phyloP scores from a whole-genome alignment of 2,797 vertebrate genomes.

The Enoplosus armatus region DNA sequence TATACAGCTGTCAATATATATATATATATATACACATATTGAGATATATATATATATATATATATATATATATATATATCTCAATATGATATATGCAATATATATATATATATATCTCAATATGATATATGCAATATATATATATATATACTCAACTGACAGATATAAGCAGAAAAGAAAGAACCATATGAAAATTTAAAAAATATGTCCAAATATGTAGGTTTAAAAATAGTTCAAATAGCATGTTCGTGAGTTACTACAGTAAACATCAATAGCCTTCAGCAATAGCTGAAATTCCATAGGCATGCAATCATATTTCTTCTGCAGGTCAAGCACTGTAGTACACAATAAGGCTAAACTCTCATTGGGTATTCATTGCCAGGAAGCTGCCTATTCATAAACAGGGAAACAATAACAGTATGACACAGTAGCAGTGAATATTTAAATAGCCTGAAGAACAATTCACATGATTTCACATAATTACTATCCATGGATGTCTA shows the following conservation, averaged over 20 bases:
- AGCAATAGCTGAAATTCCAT: constrained; percentile 41
- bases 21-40: too few relatives aligned
- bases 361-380: constrained; percentile 40
- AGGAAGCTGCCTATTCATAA: constrained; percentile 44
- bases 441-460: constrained; percentile 59
- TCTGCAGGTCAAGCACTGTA: constrained; percentile 50
- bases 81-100: too few relatives aligned
- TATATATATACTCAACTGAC: too few relatives aligned
- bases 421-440: constrained; percentile 34
- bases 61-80: too few relatives aligned
- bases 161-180: neutral
- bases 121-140: too few relatives aligned
- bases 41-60: too few relatives aligned
- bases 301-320: constrained; percentile 48
- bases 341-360: constrained; percentile 49
- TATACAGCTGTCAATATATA: neutral
- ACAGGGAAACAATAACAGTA: constrained; percentile 47
- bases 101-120: too few relatives aligned
- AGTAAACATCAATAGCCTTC: constrained; percentile 64
- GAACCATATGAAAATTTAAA: neutral
- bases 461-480: constrained; percentile 64
- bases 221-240: constrained; percentile 13
- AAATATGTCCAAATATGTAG: neutral
- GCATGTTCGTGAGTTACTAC: constrained; percentile 47
- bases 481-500: constrained; percentile 53